phyloP scores from a whole-genome alignment of 2,888 invertebrate genomes.

The Arge pagana region DNA sequence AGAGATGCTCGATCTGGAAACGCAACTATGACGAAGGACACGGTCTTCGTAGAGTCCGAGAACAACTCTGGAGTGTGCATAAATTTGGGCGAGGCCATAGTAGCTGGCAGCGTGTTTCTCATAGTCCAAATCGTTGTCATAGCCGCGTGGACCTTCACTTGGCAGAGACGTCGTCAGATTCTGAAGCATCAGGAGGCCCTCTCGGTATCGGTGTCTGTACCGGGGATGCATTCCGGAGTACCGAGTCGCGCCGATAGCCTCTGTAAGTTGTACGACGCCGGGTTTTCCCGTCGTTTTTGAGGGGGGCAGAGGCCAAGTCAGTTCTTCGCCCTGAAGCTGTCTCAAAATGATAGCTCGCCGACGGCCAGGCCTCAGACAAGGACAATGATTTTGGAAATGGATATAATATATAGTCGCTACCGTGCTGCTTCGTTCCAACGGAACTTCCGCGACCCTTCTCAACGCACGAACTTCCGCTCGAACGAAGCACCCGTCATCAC shows the following conservation, averaged over 20 bases:
- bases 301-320: conserved; percentile 60
- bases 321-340: no score
- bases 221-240: conserved; percentile 64
- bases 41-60: conserved; percentile 72
- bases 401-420: no score
- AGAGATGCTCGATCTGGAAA: conserved; percentile 58
- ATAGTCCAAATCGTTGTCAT: conserved; percentile 86
- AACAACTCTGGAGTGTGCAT: conserved; percentile 66
- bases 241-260: conserved; percentile 72
- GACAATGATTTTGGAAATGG: no score
- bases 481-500: conserved; percentile 5
- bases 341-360: no score
- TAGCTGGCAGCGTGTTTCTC: conserved; percentile 84
- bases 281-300: conserved; percentile 75
- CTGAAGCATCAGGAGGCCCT: conserved; percentile 68
- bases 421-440: conserved; percentile 11
- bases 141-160: conserved; percentile 86
- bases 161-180: conserved; percentile 74
- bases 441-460: no score
- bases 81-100: conserved; percentile 79
- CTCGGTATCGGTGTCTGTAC: conserved; percentile 68
- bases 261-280: conserved; percentile 87
- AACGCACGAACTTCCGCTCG: no score
- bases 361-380: no score
- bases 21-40: conserved; percentile 64